phyloP scores from a whole-genome alignment of 2,888 invertebrate genomes.

The Anorthoa munda region DNA sequence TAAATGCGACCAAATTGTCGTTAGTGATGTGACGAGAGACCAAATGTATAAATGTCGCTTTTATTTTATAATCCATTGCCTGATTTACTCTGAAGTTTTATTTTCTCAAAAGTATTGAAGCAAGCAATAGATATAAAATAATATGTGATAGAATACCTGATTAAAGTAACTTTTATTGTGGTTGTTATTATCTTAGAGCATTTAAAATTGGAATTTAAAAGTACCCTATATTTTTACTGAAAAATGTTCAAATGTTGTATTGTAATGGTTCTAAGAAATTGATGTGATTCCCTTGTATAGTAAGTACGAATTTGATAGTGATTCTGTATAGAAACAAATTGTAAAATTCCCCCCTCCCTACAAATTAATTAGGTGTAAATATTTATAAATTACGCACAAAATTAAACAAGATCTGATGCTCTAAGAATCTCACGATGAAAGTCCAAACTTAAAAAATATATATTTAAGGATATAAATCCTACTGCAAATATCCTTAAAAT shows the following conservation, averaged over 20 bases:
- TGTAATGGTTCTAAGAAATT: constrained; percentile 6
- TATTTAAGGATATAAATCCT: not conserved
- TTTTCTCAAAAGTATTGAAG: constrained; percentile 16
- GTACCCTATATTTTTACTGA: not conserved
- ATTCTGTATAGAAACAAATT: not conserved
- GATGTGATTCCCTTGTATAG: not conserved
- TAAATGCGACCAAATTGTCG: constrained; percentile 61
- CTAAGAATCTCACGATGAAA: constrained; percentile 39
- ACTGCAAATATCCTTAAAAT: constrained; percentile 4
- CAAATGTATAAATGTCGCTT: constrained; percentile 39
- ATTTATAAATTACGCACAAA: constrained; percentile 48
- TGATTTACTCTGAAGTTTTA: constrained; percentile 22
- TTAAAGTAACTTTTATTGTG: constrained; percentile 30
- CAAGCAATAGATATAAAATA: constrained; percentile 43
- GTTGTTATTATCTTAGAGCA: constrained; percentile 43
- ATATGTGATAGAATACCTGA: constrained; percentile 24
- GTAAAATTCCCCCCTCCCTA: not conserved
- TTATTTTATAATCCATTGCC: constrained; percentile 49
- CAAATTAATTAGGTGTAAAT: constrained; percentile 25
- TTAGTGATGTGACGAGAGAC: constrained; percentile 66
- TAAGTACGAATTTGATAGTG: not conserved
- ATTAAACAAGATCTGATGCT: constrained; percentile 45
- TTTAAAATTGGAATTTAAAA: constrained; percentile 32
- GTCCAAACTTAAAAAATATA: not conserved
- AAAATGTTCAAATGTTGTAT: constrained; percentile 5